Conservation (phyloP, 2,113 vertebrate species). For the Myxocyprinus asiaticus region DNA sequence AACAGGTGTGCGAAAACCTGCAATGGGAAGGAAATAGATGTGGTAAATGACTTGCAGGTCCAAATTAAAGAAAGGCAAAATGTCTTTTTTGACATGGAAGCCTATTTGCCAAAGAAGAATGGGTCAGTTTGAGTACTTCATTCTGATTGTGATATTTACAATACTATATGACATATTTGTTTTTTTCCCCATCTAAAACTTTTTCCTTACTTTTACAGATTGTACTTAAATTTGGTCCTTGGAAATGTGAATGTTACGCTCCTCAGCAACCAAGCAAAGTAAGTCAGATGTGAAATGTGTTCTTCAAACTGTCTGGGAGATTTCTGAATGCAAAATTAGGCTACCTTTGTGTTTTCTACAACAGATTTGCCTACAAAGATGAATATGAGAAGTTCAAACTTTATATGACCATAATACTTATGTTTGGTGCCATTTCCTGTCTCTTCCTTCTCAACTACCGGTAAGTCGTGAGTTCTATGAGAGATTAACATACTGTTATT, state of each 20-base stretch:
- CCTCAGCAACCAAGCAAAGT: constrained; percentile 97
- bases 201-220: constrained; percentile 70
- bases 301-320: background rate
- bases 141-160: background rate
- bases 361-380: constrained; percentile 96
- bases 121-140: constrained; percentile 74
- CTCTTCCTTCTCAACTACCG: constrained; percentile 92
- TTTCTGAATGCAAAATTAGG: background rate
- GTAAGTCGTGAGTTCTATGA: constrained; percentile 65
- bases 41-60: constrained; percentile 79
- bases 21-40: constrained; percentile 74
- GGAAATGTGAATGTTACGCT: constrained; percentile 97
- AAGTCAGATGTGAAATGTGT: constrained; percentile 56
- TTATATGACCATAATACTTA: constrained; percentile 94
- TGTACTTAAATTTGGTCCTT: constrained; percentile 93
- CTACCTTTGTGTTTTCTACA: background rate
- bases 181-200: background rate
- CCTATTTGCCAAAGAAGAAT: constrained; percentile 96
- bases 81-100: constrained; percentile 96
- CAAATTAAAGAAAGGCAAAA: constrained; percentile 92
- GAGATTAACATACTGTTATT: background rate
- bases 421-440: constrained; percentile 90
- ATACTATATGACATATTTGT: background rate
- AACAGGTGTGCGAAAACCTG: constrained; percentile 77
- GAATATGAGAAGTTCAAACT: constrained; percentile 99